phyloP scores from a whole-genome alignment of 1,140 invertebrate genomes.

The Pogonognathellus flavescens region DNA sequence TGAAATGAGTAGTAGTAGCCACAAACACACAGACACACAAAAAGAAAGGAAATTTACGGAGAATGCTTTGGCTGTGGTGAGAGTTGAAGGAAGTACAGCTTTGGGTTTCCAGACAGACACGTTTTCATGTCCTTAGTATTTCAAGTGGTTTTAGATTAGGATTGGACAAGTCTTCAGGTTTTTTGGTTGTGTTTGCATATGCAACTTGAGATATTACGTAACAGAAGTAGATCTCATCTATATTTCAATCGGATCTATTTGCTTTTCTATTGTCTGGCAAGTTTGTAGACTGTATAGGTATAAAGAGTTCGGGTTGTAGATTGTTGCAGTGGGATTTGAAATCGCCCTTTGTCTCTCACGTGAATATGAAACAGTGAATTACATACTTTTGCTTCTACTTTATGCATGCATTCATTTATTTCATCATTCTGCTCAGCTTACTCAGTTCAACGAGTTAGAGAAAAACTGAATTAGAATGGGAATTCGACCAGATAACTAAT shows the following conservation, averaged over 20 bases:
- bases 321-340: conserved; percentile 18
- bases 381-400: conserved; percentile 11
- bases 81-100: background rate
- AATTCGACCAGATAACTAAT: conserved; percentile 12
- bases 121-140: conserved; percentile 21
- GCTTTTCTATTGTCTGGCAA: background rate
- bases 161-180: no score
- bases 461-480: conserved; percentile 29
- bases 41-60: no score
- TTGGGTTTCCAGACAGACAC: conserved; percentile 5
- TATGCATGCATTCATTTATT: conserved; percentile 31
- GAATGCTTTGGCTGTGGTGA: background rate
- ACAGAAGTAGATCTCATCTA: background rate
- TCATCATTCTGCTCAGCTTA: conserved; percentile 36
- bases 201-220: no score
- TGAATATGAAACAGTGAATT: conserved; percentile 1
- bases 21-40: no score
- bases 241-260: conserved; percentile 32
- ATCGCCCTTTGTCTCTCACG: conserved; percentile 8
- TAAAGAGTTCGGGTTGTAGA: background rate
- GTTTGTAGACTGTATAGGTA: background rate
- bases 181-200: no score
- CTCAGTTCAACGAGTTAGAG: background rate
- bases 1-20: no score
- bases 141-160: conserved; percentile 37